Percentiles rank a stretch among this genome's conserved stretches.
Evolutionary conservation across 2,797 vertebrate genomes (phyloP).

Genomic region (Pseudochirops cupreus): DNA sequence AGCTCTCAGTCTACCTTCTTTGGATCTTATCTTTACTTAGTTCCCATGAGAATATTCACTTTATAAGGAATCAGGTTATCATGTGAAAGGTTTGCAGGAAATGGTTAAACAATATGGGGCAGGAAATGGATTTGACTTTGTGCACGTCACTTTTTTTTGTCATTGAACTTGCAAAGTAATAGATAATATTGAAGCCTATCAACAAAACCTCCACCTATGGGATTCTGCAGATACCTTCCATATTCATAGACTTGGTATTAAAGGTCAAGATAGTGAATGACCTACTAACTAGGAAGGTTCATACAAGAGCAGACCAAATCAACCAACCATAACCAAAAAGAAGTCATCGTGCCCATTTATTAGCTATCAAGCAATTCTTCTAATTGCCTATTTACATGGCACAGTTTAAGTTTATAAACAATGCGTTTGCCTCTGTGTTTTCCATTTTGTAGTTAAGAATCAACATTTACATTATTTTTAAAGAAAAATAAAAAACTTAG

Average conservation of each 20-base stretch:
- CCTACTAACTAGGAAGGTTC: constrained; percentile 8
- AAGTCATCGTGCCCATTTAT: background rate
- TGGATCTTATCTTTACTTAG: background rate
- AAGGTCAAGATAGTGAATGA: background rate
- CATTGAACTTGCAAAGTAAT: constrained; percentile 52
- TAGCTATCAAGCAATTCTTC: background rate
- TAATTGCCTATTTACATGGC: background rate
- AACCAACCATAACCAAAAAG: background rate
- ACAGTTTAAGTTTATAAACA: background rate
- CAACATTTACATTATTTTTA: background rate
- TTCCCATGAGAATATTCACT: constrained; percentile 15
- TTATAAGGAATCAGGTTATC: constrained; percentile 45
- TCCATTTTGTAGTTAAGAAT: background rate
- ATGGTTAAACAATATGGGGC: constrained; percentile 34
- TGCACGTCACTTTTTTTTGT: background rate
- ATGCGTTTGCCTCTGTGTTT: background rate
- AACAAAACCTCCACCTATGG: constrained; percentile 68
- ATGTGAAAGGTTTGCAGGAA: constrained; percentile 38
- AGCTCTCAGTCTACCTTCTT: background rate
- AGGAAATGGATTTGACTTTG: constrained; percentile 17
- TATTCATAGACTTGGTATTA: background rate
- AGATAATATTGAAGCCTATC: constrained; percentile 57
- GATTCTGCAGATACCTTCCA: constrained; percentile 54
- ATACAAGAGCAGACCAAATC: background rate
- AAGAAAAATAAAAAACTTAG: constrained; percentile 34